Conservation (phyloP, 2,888 invertebrate species). For the Mongoloraphidia duomilia region DNA sequence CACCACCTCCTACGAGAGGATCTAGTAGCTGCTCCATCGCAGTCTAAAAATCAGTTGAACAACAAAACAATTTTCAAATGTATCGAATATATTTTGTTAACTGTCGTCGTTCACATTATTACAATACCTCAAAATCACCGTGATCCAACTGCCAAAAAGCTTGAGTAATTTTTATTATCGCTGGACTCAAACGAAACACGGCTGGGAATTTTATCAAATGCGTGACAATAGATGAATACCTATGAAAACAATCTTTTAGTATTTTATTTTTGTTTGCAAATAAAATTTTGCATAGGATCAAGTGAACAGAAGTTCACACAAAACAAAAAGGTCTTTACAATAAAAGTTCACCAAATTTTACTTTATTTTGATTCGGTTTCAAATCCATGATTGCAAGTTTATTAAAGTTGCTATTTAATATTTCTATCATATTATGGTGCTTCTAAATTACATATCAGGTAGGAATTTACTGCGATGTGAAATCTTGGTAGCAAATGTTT, state of each 20-base stretch:
- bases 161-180: constrained; percentile 63
- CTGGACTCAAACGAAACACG: constrained; percentile 60
- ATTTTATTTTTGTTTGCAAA: background rate
- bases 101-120: too few relatives aligned
- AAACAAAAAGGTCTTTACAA: background rate
- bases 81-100: too few relatives aligned
- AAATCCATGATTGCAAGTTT: too few relatives aligned
- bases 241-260: constrained; percentile 17
- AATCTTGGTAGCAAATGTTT: too few relatives aligned
- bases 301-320: background rate
- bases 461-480: too few relatives aligned
- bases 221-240: constrained; percentile 47
- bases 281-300: background rate
- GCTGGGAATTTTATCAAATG: constrained; percentile 67
- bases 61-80: constrained; percentile 22
- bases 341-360: background rate
- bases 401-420: too few relatives aligned
- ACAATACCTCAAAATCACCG: constrained; percentile 58
- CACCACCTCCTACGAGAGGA: constrained; percentile 37
- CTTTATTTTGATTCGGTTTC: too few relatives aligned
- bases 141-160: constrained; percentile 86
- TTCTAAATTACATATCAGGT: too few relatives aligned
- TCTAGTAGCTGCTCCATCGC: constrained; percentile 51
- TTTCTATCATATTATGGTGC: too few relatives aligned
- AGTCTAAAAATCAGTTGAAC: constrained; percentile 32